Base-by-base conservation (phyloP, 37 sponge, comb jelly and placozoan species). In the Chondrilla cf. caribensis region DNA sequence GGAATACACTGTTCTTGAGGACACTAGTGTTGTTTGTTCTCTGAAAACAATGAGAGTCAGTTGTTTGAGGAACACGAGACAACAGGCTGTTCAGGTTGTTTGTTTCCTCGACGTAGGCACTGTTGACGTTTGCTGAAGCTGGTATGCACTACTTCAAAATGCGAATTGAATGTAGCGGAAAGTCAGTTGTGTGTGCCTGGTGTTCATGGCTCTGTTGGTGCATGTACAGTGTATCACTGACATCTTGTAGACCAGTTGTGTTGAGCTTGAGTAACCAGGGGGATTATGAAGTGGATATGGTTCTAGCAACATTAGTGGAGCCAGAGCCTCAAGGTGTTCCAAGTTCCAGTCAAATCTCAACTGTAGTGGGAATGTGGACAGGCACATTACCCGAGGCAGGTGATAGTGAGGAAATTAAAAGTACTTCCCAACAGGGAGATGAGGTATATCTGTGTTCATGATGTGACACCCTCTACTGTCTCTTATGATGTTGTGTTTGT, bases 21-120 rank as follows among this genome's bases (percentile, higher is more conserved):
- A 92, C 42, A 32, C 80, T 9, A 54, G 77, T 24, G 41, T 95
- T 58, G 93, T 93, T 0, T 95, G 92, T 87, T 95, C 93, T 58
- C 85, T 95, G 44, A 92, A 92, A 64, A 93, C 93, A 58, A 58
- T 95, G 28, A 38, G 93, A 60, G 95, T 95, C 35, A 58, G 86
- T 70, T n/a, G 19, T 3, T 28, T 17, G 54, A 70, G 2, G 38
- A 2, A 7, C 33, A 32, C 7, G 11, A 8, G 28, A 9, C 25
- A 9, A 14, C 14, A 11, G 11, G 41, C 15, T 25, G 51, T n/a
- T n/a, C 8, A 21, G 8, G 11, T 76, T 6, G 37, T 29, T 9
- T 19, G 15, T 36, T 9, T 6, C 42, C 29, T 31, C 28, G 14
- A 25, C 57, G 3, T 47, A 94, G 95, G 93, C 95, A 22, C 25